Conservation (phyloP, 2,888 invertebrate genomes). For the Eulithis prunata region DNA sequence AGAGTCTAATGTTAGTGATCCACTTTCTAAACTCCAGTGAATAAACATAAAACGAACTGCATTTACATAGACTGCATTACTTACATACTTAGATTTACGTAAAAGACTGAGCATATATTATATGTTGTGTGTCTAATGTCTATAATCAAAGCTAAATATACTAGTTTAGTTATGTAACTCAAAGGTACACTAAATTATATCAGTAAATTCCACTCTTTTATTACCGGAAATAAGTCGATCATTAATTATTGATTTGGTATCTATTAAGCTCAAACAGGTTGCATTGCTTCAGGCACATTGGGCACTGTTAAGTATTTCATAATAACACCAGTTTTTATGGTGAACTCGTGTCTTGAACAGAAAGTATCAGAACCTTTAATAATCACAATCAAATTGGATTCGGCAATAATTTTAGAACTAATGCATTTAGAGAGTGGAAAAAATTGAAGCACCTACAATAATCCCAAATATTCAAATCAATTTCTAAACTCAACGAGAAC, state of each 20-base stretch:
- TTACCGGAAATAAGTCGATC: conserved; percentile 31
- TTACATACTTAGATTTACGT: conserved; percentile 12
- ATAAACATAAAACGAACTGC: conserved; percentile 7
- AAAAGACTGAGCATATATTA: background rate
- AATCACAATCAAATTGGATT: background rate
- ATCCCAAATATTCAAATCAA: too few species aligned
- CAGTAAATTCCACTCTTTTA: conserved; percentile 7
- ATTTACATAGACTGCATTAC: background rate
- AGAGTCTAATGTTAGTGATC: conserved; percentile 34
- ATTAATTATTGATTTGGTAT: conserved; percentile 18
- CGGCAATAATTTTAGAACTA: background rate
- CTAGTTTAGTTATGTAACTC: conserved; percentile 4
- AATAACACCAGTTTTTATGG: conserved; percentile 12
- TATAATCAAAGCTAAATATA: background rate
- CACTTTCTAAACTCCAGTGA: conserved; percentile 29
- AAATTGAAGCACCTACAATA: too few species aligned
- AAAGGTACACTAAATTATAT: conserved; percentile 7
- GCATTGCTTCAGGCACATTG: conserved; percentile 3
- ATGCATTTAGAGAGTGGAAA: too few species aligned
- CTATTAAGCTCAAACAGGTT: conserved; percentile 15
- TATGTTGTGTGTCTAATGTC: background rate
- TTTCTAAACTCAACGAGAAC: background rate
- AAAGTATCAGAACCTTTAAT: background rate
- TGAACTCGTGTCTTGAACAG: background rate
- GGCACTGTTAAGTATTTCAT: conserved; percentile 1